phyloP scores from a whole-genome alignment of 1,140 invertebrate species.

The Solen grandis region DNA sequence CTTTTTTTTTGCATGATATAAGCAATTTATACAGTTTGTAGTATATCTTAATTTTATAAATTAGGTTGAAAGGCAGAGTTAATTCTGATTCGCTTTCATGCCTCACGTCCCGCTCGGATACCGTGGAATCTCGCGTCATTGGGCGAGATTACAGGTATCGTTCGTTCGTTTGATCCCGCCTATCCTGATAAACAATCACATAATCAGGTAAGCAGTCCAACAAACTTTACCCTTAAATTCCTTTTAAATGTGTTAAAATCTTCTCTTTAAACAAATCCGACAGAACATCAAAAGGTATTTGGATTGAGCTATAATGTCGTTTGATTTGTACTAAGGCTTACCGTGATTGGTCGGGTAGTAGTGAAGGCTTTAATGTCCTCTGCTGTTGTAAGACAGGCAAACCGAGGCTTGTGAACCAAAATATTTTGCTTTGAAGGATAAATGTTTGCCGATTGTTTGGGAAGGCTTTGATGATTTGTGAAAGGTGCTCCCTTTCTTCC shows the following conservation, averaged over 20 bases:
- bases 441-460: constrained; percentile 39
- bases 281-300: constrained; percentile 13
- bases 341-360: constrained; percentile 7
- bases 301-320: constrained; percentile 16
- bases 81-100: too few relatives aligned
- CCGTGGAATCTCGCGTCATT: constrained; percentile 25
- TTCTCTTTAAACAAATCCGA: constrained; percentile 11
- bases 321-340: constrained; percentile 20
- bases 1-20: too few relatives aligned
- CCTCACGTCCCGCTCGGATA: not conserved
- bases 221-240: constrained; percentile 40
- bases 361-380: not conserved
- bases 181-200: constrained; percentile 17
- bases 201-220: constrained; percentile 32
- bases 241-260: constrained; percentile 47
- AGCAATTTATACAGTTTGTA: too few relatives aligned
- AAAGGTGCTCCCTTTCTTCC: too few relatives aligned
- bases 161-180: constrained; percentile 27
- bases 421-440: constrained; percentile 42
- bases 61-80: too few relatives aligned
- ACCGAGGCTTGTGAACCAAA: constrained; percentile 27
- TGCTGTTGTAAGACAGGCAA: constrained; percentile 4
- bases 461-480: constrained; percentile 7
- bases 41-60: too few relatives aligned
- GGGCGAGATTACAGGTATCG: constrained; percentile 7